phyloP scores from a whole-genome alignment of 2,888 invertebrate genomes.

The Drosophila leonis region DNA sequence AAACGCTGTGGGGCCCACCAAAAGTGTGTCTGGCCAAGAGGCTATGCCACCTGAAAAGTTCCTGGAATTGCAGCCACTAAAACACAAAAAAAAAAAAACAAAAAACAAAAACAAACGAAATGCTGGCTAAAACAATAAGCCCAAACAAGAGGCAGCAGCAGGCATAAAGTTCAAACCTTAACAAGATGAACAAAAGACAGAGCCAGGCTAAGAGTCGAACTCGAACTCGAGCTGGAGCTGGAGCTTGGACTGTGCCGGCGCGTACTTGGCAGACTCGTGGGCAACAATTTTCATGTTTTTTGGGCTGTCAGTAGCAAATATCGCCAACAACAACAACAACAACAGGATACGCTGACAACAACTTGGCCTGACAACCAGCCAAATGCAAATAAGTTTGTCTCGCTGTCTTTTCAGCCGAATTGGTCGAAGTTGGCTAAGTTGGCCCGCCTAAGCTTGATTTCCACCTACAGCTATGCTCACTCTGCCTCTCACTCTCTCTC shows the following conservation, averaged over 20 bases:
- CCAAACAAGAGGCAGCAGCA: conserved; percentile 42
- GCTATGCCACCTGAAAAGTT: conserved; percentile 82
- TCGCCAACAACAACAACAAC: conserved; percentile 26
- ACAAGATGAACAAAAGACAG: conserved; percentile 76
- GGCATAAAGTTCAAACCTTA: conserved; percentile 80
- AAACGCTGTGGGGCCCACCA: conserved; percentile 62
- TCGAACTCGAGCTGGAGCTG: conserved; percentile 13
- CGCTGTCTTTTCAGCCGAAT: conserved; percentile 67
- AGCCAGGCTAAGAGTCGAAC: conserved; percentile 21
- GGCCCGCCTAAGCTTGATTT: conserved; percentile 49
- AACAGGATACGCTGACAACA: conserved; percentile 41
- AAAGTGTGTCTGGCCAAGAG: conserved; percentile 75
- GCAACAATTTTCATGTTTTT: conserved; percentile 80
- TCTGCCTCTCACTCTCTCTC: conserved; percentile 11
- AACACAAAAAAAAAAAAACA: too few species aligned
- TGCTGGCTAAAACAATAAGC: conserved; percentile 68
- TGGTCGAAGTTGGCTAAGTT: conserved; percentile 50
- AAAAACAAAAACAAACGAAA: too few species aligned
- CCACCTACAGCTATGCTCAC: conserved; percentile 44
- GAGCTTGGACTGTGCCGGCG: conserved; percentile 7
- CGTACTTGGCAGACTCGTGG: conserved; percentile 80
- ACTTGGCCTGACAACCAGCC: conserved; percentile 47
- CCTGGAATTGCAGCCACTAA: conserved; percentile 72
- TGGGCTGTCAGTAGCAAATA: conserved; percentile 68
- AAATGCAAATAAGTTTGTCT: conserved; percentile 76